A percentile compares a stretch with the other conserved stretches of the same genome.
phyloP scores from a whole-genome alignment of 1,140 invertebrate species.

The Bombus sibiricus region DNA sequence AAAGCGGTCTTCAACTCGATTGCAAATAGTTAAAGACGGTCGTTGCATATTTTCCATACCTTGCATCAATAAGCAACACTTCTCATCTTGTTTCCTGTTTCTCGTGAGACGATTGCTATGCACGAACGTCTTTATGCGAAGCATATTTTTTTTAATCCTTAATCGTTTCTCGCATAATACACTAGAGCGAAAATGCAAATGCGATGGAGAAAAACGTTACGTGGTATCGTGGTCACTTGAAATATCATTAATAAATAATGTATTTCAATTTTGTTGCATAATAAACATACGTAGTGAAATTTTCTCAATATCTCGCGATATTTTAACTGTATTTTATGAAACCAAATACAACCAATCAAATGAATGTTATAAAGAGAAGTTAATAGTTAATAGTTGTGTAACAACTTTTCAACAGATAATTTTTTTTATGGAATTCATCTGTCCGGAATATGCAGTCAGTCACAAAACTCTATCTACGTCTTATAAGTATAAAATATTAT shows the following conservation, averaged over 20 bases:
- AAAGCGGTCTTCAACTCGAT: background rate
- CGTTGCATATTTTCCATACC: conserved; percentile 15
- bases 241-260: background rate
- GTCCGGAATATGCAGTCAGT: too few species aligned
- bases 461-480: too few species aligned
- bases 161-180: background rate
- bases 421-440: too few species aligned
- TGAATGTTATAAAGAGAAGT: background rate
- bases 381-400: background rate
- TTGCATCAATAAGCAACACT: conserved; percentile 17
- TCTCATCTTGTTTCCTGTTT: background rate
- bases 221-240: background rate
- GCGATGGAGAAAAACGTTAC: background rate
- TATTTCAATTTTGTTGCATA: background rate
- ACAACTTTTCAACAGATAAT: too few species aligned
- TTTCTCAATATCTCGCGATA: background rate
- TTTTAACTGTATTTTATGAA: background rate
- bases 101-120: background rate
- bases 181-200: background rate
- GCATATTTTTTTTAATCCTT: background rate
- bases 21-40: conserved; percentile 3
- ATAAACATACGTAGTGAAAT: background rate
- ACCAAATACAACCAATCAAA: background rate
- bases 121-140: background rate
- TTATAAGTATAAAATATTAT: too few species aligned